A percentile compares a stretch with the other conserved stretches of the same genome.
These are phyloP conservation scores for Herpailurus yagouaroundi DNA, from an alignment of 2,113 vertebrate genomes.

Conservation along the genomic window DNA sequence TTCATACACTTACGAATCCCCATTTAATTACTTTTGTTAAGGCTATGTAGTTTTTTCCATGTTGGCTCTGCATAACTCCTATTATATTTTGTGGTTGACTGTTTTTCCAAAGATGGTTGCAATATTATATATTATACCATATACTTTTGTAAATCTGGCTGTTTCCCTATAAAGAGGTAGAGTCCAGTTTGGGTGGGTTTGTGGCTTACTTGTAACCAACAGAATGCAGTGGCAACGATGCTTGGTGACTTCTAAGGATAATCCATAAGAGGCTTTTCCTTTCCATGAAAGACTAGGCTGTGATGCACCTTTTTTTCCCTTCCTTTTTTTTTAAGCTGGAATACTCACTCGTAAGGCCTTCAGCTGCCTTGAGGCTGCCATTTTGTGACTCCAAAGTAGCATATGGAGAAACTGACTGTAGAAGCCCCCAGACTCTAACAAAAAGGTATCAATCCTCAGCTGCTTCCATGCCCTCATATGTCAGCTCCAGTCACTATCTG, in stretches of 20 bases:
- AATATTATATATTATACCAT: not conserved
- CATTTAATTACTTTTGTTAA: not conserved
- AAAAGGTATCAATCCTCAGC: not conserved
- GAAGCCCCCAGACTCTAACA: not conserved
- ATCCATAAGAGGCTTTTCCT: not conserved
- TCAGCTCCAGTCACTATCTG: not conserved
- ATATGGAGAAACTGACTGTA: no score
- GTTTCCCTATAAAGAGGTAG: not conserved
- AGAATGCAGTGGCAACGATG: not conserved
- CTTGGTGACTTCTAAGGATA: not conserved
- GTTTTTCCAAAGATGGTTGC: not conserved
- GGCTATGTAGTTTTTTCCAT: not conserved
- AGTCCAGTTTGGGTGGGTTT: not conserved
- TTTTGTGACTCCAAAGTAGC: not conserved
- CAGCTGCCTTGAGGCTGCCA: not conserved
- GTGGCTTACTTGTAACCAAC: not conserved
- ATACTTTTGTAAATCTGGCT: not conserved
- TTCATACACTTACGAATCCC: not conserved
- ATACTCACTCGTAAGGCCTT: not conserved
- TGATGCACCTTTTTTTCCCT: not conserved
- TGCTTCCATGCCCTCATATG: not conserved
- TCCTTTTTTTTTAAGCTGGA: not conserved
- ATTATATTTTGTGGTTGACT: not conserved
- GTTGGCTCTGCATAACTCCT: not conserved
- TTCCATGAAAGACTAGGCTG: not conserved